Base-by-base conservation (phyloP, 2,113 vertebrate genomes). In the Gasterosteus nipponicus region DNA sequence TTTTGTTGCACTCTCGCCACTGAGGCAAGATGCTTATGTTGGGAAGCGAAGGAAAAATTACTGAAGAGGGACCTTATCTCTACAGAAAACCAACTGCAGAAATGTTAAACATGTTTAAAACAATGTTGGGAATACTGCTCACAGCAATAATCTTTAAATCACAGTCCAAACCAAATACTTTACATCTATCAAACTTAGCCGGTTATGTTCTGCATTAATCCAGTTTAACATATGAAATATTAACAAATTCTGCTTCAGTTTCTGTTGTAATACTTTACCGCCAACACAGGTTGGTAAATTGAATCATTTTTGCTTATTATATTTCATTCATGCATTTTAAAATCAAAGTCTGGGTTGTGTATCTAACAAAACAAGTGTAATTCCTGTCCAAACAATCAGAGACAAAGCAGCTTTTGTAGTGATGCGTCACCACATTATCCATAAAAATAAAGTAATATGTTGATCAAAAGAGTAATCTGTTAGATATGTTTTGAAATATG, bases 391-490 rank as follows among this genome's bases (percentile, higher is more conserved):
- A 19, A 66, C 54, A 16, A 53, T 62, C 7, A 49, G 54, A 12
- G 4, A 33, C 39, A 35, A 38, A 42, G 39, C 14, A 26, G 73
- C 19, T 42, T 53, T 66, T 59, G 18, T 35, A 65, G 7, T 49
- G 19, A 44, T 29, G 26, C 39, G 57, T 60, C 39, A 29, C 18
- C 10, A 18, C 6, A 6, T 18, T 46, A 39, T 22, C 9, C 3
- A 33, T 14, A 18, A 64, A 9, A 19, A 41, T 60, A 65, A 22
- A 19, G 35, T 47, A 59, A 53, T 8, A 53, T 19, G 15, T n/a
- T 53, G 44, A 80, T 65, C 60, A 70, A 72, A 61, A 53, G 44
- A 44, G 18, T 0, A 56, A 72, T 72, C 11, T 56, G 41, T 22
- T 11, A 59, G 49, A 73, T 26, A 16, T 71, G 39, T 53, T 54